Percentiles rank a stretch among this genome's conserved stretches.
phyloP scores from a whole-genome alignment of 2,113 vertebrate species.

The Pseudorasbora parva region DNA sequence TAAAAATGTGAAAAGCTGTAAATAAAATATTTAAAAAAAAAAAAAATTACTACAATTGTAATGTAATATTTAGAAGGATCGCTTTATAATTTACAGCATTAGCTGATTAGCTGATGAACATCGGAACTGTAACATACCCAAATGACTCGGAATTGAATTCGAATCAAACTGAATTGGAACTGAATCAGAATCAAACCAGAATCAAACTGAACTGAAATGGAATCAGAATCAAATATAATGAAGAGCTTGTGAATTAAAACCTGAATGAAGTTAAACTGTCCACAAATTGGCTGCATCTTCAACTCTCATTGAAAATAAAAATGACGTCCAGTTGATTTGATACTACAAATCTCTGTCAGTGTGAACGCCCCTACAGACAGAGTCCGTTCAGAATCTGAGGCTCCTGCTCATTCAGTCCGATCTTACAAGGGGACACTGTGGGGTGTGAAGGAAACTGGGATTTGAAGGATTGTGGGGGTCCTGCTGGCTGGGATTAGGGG shows the following conservation, averaged over 20 bases:
- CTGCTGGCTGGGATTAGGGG: conserved; percentile 33
- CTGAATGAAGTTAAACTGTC: neutral
- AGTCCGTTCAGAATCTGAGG: neutral
- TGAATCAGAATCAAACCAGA: neutral
- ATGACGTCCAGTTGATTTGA: neutral
- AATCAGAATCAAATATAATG: neutral
- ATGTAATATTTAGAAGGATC: neutral
- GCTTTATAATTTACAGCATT: neutral
- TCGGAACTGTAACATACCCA: neutral
- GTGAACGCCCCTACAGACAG: neutral
- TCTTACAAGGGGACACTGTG: conserved; percentile 12
- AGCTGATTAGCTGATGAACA: neutral
- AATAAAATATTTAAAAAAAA: no score
- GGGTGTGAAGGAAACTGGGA: conserved; percentile 24
- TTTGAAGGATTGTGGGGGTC: conserved; percentile 19
- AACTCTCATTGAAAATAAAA: neutral
- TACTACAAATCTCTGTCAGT: neutral
- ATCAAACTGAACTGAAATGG: neutral
- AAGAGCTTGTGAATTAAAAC: neutral
- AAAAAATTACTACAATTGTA: neutral
- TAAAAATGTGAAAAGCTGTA: no score
- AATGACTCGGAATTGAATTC: neutral
- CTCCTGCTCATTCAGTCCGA: neutral
- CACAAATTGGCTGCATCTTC: neutral
- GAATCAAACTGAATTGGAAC: neutral